phyloP scores from a whole-genome alignment of 1,140 invertebrate genomes.

The Pristionchus pacificus region DNA sequence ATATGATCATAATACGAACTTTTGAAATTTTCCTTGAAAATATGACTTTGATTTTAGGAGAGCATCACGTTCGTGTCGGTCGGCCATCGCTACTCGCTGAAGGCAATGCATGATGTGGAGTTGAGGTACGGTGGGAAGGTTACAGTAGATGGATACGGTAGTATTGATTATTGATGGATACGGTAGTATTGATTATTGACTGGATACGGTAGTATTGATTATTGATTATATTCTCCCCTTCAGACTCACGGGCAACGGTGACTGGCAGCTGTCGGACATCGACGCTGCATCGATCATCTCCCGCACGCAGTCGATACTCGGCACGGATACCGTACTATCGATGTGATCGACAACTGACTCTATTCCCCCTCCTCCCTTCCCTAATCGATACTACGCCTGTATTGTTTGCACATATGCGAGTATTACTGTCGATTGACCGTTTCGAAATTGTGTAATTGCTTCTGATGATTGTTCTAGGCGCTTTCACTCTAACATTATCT shows the following conservation, averaged over 20 bases:
- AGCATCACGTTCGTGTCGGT: conserved; percentile 64
- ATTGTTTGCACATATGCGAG: too few relatives aligned
- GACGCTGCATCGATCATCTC: conserved; percentile 26
- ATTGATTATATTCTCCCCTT: not conserved
- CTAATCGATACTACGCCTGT: too few relatives aligned
- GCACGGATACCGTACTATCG: conserved; percentile 21
- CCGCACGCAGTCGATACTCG: conserved; percentile 25
- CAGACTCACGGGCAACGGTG: conserved; percentile 45
- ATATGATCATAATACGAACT: not conserved
- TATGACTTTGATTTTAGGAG: conserved; percentile 27
- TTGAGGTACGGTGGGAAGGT: conserved; percentile 45
- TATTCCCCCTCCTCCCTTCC: too few relatives aligned
- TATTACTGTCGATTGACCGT: too few relatives aligned
- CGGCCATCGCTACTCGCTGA: conserved; percentile 61
- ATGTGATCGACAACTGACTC: too few relatives aligned
- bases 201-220: not conserved
- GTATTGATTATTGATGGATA: too few relatives aligned
- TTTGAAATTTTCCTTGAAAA: not conserved
- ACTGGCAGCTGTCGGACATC: conserved; percentile 53
- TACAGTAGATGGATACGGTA: not conserved
- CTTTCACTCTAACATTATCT: too few relatives aligned
- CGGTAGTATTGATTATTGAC: not conserved
- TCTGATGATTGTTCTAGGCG: too few relatives aligned
- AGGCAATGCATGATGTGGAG: conserved; percentile 61
- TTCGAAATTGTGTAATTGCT: too few relatives aligned